These are phyloP conservation scores for Drosophila testacea DNA, from an alignment of 2,888 invertebrate species.

Conservation along the genomic window DNA sequence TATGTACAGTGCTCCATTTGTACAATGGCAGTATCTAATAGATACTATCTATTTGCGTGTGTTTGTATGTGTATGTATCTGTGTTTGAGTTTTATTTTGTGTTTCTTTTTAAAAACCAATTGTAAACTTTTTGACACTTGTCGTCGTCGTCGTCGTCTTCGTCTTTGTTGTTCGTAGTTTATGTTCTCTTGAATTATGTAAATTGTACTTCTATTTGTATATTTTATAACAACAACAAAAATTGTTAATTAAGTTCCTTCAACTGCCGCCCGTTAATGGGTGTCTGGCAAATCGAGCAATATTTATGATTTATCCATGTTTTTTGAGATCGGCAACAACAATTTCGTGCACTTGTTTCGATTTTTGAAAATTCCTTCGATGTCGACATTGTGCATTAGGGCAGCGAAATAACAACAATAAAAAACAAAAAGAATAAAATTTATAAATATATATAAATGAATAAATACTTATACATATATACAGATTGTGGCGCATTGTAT, in stretches of 20 bases:
- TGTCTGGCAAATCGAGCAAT: constrained; percentile 64
- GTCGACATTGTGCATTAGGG: constrained; percentile 62
- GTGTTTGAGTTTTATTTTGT: constrained; percentile 16
- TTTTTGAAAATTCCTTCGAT: constrained; percentile 43
- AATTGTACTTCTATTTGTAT: constrained; percentile 46
- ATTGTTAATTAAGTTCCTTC: constrained; percentile 75
- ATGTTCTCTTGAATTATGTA: constrained; percentile 33
- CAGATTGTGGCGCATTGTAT: constrained; percentile 63
- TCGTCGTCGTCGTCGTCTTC: constrained; percentile 49
- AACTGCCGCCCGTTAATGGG: constrained; percentile 33
- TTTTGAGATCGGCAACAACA: constrained; percentile 28
- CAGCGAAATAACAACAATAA: constrained; percentile 50
- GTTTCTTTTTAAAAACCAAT: constrained; percentile 52
- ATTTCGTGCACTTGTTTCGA: constrained; percentile 46
- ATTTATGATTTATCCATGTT: constrained; percentile 57
- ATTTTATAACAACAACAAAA: constrained; percentile 29
- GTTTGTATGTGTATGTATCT: constrained; percentile 20
- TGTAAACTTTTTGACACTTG: constrained; percentile 58
- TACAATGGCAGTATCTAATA: constrained; percentile 42
- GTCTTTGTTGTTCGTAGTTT: constrained; percentile 25
- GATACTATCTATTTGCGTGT: background rate
- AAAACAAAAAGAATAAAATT: constrained; percentile 6
- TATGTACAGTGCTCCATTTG: constrained; percentile 7
- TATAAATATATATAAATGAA: constrained; percentile 47
- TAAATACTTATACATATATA: constrained; percentile 55